Evolutionary conservation across 2,888 invertebrate genomes (phyloP).

Genomic region (Crepidodera aurea): DNA sequence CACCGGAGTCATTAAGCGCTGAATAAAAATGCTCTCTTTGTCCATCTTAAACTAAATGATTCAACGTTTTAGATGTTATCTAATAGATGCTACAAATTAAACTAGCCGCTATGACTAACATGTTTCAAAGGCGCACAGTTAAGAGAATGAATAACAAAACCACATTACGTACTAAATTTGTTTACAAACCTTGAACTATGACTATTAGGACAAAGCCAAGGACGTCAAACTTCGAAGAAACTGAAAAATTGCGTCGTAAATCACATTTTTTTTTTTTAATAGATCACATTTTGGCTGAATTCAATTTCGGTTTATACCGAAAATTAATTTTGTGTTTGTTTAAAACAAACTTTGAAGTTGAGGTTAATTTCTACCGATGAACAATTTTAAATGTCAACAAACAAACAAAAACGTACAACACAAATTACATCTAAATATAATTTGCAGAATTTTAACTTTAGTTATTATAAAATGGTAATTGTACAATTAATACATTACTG

Average conservation of each 20-base stretch:
- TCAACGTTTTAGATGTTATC: not conserved
- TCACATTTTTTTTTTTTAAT: not conserved
- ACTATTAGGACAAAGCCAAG: slow-evolving; percentile 50
- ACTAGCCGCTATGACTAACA: slow-evolving; percentile 31
- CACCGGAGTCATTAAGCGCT: slow-evolving; percentile 19
- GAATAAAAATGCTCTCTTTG: slow-evolving; percentile 31
- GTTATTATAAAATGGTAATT: no score
- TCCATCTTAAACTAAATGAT: slow-evolving; percentile 33
- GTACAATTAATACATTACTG: no score
- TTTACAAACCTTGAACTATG: slow-evolving; percentile 50
- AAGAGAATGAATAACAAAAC: slow-evolving; percentile 24
- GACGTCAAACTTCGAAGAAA: slow-evolving; percentile 34
- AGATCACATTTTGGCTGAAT: no score
- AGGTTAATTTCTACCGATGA: no score
- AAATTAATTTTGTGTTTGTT: no score
- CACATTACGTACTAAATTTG: slow-evolving; percentile 41
- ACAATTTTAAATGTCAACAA: no score
- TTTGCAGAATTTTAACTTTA: no score
- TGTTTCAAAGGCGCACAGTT: slow-evolving; percentile 33
- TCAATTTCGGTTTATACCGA: no score
- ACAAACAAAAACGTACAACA: no score
- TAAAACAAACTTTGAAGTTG: no score
- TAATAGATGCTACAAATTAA: slow-evolving; percentile 5
- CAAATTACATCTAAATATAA: not conserved
- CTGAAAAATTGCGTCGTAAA: not conserved